phyloP scores from a whole-genome alignment of 92 coral and sea anemone genomes.

The Meandrina meandrites region DNA sequence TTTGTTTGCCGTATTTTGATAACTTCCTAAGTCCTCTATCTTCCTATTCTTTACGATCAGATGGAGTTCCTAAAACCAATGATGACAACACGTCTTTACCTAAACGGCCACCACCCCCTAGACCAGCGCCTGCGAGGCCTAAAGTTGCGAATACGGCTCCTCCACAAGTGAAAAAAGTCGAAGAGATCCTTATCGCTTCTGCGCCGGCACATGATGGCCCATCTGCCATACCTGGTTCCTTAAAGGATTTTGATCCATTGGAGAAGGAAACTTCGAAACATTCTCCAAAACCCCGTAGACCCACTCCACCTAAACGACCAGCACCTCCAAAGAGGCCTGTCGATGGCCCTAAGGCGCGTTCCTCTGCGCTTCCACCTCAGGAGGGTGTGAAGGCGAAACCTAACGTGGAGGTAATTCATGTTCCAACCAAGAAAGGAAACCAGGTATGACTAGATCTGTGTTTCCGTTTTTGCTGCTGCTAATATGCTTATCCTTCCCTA shows the following conservation, averaged over 20 bases:
- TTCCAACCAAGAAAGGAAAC: conserved; percentile 47
- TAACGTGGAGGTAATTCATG: conserved; percentile 55
- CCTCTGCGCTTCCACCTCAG: conserved; percentile 34
- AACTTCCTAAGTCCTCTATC: neutral
- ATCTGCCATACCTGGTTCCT: conserved; percentile 28
- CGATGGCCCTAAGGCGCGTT: conserved; percentile 30
- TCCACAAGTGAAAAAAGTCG: conserved; percentile 43
- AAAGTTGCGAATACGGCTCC: conserved; percentile 30
- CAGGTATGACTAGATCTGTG: conserved; percentile 30
- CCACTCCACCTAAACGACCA: conserved; percentile 89
- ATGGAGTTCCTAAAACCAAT: conserved; percentile 26
- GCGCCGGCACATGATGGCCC: conserved; percentile 39
- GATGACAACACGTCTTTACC: conserved; percentile 48
- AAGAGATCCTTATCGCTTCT: conserved; percentile 52
- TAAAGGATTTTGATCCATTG: conserved; percentile 75
- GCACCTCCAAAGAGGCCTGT: conserved; percentile 60
- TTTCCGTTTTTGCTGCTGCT: too few relatives aligned
- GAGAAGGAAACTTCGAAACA: conserved; percentile 26
- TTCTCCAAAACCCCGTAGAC: conserved; percentile 63
- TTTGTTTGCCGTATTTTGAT: neutral
- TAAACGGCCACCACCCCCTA: conserved; percentile 84
- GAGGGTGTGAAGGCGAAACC: conserved; percentile 41
- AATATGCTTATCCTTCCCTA: neutral
- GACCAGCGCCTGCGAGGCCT: conserved; percentile 61
- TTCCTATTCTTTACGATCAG: neutral